These are phyloP conservation scores for Piscicola geometra DNA, from an alignment of 2,888 invertebrate genomes.

Conservation along the genomic window DNA sequence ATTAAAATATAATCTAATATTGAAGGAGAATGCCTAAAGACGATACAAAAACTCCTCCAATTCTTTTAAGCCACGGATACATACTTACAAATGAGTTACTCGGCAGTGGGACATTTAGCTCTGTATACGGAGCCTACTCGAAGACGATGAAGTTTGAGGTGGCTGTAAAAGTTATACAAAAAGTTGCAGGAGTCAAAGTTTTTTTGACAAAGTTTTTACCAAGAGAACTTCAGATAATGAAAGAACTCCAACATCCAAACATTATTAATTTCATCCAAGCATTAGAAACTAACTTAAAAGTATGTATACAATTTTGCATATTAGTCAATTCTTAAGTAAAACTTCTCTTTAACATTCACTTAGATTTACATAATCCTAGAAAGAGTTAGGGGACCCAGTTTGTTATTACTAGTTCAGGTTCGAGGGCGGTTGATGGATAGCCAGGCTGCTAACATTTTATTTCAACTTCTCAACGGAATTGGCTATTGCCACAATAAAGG, in stretches of 20 bases:
- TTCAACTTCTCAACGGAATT: constrained; percentile 41
- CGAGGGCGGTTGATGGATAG: background rate
- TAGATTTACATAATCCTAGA: constrained; percentile 30
- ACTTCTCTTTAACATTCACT: background rate
- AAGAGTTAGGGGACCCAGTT: constrained; percentile 20
- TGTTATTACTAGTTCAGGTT: constrained; percentile 3
- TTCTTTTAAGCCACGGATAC: constrained; percentile 46
- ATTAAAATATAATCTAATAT: background rate
- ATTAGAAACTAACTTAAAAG: constrained; percentile 34
- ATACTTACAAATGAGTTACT: constrained; percentile 47
- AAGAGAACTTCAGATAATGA: constrained; percentile 51
- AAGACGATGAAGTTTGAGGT: constrained; percentile 48
- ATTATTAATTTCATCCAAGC: constrained; percentile 46
- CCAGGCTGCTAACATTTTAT: constrained; percentile 9
- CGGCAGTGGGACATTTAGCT: constrained; percentile 52
- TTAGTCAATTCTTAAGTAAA: background rate
- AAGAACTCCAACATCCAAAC: constrained; percentile 48
- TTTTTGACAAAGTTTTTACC: constrained; percentile 52
- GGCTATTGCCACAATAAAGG: constrained; percentile 49
- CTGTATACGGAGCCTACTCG: constrained; percentile 51
- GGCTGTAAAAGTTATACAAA: constrained; percentile 53
- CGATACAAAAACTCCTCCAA: constrained; percentile 19
- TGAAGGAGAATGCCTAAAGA: background rate
- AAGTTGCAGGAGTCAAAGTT: constrained; percentile 49
- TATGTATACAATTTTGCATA: background rate